Evolutionary conservation across 1,140 invertebrate genomes (phyloP), one percentile per base, ranked within the genome.

Genomic region (Platyura marginata): DNA sequence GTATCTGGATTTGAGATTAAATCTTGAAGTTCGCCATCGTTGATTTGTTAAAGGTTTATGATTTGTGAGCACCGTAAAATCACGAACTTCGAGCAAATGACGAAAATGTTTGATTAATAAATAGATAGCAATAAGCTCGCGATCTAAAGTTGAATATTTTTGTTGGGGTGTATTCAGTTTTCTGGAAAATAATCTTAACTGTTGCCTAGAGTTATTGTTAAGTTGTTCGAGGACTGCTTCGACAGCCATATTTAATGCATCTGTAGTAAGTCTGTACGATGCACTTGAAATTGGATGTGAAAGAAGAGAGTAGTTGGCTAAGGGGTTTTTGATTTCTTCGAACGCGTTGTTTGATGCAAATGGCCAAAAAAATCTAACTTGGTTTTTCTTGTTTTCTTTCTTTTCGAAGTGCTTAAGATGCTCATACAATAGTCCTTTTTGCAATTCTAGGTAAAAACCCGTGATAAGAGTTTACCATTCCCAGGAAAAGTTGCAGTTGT

Each of bases 181-280:
- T 40, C 48, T 56, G 6, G 53, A 59, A 42, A 59, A 64, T 46
- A 65, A 68, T 10, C 44, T 55, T 1, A 67, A 43, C 5, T 62
- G 63, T 48, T 57, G 42, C 48, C 50, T 51, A 3, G 38, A 11
- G 21, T 40, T 39, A 22, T 49, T 21, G 10, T 46, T 25, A 1
- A 19, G 10, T 46, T 66, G 63, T 19, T 65, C 51, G 3, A 68
- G 37, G 3, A 42, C 49, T 3, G 52, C 56, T 13, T 62, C 64
- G 9, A 66, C 51, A 0, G 54, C 47, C 2, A 35, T 43, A 21
- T 54, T 51, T 2, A 56, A 66, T n/a, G 59, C 63, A 44, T 65
- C 62, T 0, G 49, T 54, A 3, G 43, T 19, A 2, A 56, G 11
- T 3, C 11, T 38, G 5, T 51, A 23, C 16, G 47, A 39, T 2